Evolutionary conservation across 2,888 invertebrate species (phyloP).

Genomic region (Acanthacorydalis orientalis): DNA sequence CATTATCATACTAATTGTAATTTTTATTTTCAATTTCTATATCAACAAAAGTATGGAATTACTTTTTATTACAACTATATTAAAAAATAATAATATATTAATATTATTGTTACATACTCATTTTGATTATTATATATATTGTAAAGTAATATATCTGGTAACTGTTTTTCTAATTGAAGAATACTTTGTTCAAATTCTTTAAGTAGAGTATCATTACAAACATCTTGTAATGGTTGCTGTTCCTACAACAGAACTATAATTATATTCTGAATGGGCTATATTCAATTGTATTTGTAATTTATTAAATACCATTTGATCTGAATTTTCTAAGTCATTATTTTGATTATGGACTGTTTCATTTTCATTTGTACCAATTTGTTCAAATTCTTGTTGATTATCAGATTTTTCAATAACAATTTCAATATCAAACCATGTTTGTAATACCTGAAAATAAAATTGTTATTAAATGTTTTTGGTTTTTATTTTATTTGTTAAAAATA

Average conservation of each 20-base stretch:
- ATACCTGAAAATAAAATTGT: constrained; percentile 20
- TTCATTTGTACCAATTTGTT: background rate
- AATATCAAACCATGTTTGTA: constrained; percentile 27
- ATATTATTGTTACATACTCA: background rate
- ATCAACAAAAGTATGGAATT: background rate
- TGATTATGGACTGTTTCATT: background rate
- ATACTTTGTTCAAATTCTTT: constrained; percentile 2
- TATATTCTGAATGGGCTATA: background rate
- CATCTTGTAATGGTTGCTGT: background rate
- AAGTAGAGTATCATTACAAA: background rate
- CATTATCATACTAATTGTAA: no score
- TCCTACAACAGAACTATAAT: background rate
- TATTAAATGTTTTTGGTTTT: background rate
- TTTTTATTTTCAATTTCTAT: no score
- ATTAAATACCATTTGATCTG: background rate
- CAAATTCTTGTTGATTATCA: background rate
- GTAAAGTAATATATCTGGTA: constrained; percentile 1
- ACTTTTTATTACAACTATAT: background rate
- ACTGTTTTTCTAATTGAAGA: background rate
- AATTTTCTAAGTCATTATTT: background rate
- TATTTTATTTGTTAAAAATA: background rate
- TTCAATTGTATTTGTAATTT: background rate
- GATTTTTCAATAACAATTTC: constrained; percentile 5
- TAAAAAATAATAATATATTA: background rate
- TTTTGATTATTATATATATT: constrained; percentile 3